Evolutionary conservation across 2,113 vertebrate species (phyloP).

Genomic region (Mystacornis crossleyi): DNA sequence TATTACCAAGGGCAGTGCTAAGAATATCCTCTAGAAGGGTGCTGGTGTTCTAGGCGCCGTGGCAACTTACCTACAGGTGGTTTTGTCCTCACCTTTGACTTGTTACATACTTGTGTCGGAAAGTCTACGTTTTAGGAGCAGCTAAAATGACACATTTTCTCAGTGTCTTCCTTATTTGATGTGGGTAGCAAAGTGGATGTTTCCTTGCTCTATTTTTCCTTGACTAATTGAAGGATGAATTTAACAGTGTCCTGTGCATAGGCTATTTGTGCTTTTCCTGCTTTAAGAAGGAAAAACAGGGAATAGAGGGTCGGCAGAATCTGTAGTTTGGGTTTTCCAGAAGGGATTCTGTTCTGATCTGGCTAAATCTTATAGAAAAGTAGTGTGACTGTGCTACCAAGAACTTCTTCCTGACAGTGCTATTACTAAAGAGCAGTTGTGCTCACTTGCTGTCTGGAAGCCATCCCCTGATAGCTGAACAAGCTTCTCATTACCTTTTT

Average conservation of each 20-base stretch:
- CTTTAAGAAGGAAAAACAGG: neutral
- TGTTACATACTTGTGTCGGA: accelerated
- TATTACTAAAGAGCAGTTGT: neutral
- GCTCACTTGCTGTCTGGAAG: neutral
- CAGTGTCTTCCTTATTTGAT: neutral
- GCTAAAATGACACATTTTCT: neutral
- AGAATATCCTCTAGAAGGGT: neutral
- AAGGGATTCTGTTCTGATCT: neutral
- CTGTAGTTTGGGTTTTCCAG: neutral
- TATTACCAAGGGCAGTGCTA: neutral
- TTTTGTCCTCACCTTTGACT: neutral
- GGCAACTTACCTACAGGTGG: neutral
- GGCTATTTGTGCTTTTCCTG: neutral
- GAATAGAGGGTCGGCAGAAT: neutral
- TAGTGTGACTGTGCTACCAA: neutral
- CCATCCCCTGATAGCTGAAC: neutral
- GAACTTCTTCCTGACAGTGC: neutral
- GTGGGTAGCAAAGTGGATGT: neutral
- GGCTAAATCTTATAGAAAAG: neutral
- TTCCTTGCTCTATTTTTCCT: neutral
- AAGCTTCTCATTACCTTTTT: neutral
- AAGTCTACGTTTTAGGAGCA: neutral
- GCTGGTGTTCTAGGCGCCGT: neutral
- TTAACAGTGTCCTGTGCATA: neutral
- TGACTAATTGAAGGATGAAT: neutral